phyloP scores from a whole-genome alignment of 2,113 vertebrate genomes.

The Mohoua ochrocephala region DNA sequence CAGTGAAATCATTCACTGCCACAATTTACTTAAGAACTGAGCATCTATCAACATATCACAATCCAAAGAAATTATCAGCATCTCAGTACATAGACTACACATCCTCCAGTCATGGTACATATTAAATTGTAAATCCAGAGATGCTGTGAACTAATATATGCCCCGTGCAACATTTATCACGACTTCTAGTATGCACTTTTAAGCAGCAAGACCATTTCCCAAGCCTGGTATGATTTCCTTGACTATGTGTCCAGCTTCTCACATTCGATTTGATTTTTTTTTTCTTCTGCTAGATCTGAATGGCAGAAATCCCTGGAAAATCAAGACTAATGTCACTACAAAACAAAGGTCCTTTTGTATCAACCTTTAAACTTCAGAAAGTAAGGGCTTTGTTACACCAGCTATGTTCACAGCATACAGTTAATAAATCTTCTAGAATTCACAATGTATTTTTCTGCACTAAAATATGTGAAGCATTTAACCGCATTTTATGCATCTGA shows the following conservation, averaged over 20 bases:
- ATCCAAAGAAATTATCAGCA: not conserved
- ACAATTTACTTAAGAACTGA: not conserved
- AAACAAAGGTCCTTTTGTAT: slow-evolving; percentile 8
- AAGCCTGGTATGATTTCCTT: not conserved
- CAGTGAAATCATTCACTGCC: not conserved
- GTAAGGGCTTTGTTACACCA: slow-evolving; percentile 18
- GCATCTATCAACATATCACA: not conserved
- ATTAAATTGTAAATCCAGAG: not conserved
- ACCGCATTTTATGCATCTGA: not conserved
- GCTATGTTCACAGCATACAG: not conserved
- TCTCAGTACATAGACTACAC: not conserved
- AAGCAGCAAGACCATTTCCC: not conserved
- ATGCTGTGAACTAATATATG: not conserved
- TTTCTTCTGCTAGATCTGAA: not conserved
- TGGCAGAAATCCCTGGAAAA: slow-evolving; percentile 6
- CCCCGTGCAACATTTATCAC: not conserved
- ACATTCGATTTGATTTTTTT: not conserved
- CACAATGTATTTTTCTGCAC: slow-evolving; percentile 8
- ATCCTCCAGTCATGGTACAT: not conserved
- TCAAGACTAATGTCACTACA: not conserved
- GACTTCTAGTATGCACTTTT: not conserved
- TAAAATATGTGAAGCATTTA: slow-evolving; percentile 58
- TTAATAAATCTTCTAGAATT: slow-evolving; percentile 20
- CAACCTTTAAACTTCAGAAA: not conserved
- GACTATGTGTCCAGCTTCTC: not conserved